Conservation (phyloP, 2,113 vertebrate species). For the Xyrauchen texanus region DNA sequence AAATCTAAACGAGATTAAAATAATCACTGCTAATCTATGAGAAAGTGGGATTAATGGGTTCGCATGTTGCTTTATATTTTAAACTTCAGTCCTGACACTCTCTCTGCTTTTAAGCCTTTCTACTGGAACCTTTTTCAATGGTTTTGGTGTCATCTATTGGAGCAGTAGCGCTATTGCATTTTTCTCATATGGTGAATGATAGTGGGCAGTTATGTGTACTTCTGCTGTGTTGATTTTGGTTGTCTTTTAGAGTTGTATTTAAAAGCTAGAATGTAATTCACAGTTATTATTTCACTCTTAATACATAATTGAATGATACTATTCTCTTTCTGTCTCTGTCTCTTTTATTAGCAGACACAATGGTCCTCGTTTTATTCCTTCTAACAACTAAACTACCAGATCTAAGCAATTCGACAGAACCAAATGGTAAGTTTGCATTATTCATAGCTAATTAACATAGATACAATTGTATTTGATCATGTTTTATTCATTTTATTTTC, state of each 20-base stretch:
- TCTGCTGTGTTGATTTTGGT: not conserved
- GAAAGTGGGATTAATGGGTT: not conserved
- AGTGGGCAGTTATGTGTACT: not conserved
- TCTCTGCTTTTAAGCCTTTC: not conserved
- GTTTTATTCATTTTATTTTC: too few species aligned
- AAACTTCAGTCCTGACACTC: not conserved
- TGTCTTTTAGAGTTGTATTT: not conserved
- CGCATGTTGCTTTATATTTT: not conserved
- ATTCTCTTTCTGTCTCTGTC: slow-evolving; percentile 7
- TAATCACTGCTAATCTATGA: not conserved
- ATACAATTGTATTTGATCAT: too few species aligned
- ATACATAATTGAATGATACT: not conserved
- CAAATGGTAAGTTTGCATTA: slow-evolving; percentile 44
- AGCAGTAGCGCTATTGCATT: not conserved
- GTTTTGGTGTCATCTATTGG: slow-evolving; percentile 26
- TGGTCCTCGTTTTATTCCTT: slow-evolving; percentile 75
- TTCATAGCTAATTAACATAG: too few species aligned
- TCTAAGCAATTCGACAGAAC: slow-evolving; percentile 52
- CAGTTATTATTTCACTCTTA: not conserved
- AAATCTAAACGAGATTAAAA: not conserved
- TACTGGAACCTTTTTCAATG: too few species aligned
- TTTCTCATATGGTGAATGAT: not conserved
- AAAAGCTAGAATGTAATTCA: slow-evolving; percentile 39
- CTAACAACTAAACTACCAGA: slow-evolving; percentile 53
- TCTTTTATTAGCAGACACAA: slow-evolving; percentile 67